Evolutionary conservation across 2,797 vertebrate species (phyloP).

Genomic region (Lophotriccus pileatus): DNA sequence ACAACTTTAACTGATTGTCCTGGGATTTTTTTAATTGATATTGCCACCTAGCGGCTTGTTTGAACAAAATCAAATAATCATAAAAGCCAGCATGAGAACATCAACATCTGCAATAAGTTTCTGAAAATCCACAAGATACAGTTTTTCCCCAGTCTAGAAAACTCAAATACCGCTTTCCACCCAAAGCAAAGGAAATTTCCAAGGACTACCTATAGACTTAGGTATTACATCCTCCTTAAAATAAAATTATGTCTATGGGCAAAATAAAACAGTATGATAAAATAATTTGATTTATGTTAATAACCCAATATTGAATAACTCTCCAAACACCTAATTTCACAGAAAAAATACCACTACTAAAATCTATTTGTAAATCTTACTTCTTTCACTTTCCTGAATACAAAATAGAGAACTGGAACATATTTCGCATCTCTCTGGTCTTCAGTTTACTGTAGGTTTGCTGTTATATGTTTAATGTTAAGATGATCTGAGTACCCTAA

Average conservation of each 20-base stretch:
- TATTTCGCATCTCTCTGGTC: not conserved
- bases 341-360: not conserved
- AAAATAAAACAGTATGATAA: not conserved
- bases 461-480: not conserved
- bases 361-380: not conserved
- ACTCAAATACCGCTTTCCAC: not conserved
- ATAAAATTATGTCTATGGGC: not conserved
- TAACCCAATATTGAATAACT: not conserved
- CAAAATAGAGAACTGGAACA: not conserved
- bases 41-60: slow-evolving; percentile 60
- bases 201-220: not conserved
- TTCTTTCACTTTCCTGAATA: not conserved
- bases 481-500: not conserved
- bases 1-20: not conserved
- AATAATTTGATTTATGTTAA: not conserved
- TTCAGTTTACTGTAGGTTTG: not conserved
- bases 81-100: not conserved
- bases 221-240: not conserved
- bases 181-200: not conserved
- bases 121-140: not conserved
- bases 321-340: not conserved
- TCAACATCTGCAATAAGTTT: not conserved
- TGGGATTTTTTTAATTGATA: slow-evolving; percentile 27
- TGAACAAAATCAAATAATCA: not conserved
- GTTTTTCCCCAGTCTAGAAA: not conserved